phyloP scores from a whole-genome alignment of 2,113 vertebrate species.

The Echinops telfairi region DNA sequence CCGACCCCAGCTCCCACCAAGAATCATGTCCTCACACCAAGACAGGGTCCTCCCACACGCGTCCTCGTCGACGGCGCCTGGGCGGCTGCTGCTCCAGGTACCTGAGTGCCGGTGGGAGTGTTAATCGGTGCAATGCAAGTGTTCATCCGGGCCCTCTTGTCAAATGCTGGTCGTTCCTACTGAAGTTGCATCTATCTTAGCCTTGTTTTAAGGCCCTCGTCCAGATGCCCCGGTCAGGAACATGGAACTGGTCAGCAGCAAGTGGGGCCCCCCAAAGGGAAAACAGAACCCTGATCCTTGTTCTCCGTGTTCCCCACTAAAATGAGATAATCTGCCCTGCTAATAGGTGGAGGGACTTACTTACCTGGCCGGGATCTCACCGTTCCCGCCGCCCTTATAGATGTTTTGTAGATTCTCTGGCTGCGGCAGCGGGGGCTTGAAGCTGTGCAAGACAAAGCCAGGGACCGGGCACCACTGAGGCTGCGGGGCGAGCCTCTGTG shows the following conservation, averaged over 20 bases:
- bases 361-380: slow-evolving; percentile 86
- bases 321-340: rapidly evolving
- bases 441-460: slow-evolving; percentile 74
- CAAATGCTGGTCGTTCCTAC: rapidly evolving
- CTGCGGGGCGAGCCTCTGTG: rapidly evolving
- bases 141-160: rapidly evolving
- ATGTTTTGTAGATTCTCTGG: slow-evolving; percentile 86
- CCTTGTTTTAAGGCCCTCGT: not conserved
- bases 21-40: not conserved
- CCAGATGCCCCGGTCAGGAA: not conserved
- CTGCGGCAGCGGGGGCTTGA: slow-evolving; percentile 88
- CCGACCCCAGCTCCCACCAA: not conserved
- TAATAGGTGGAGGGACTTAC: not conserved
- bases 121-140: rapidly evolving
- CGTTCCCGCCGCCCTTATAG: slow-evolving; percentile 73
- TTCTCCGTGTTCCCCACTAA: not conserved
- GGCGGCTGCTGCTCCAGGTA: rapidly evolving
- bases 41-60: not conserved
- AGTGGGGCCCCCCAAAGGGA: not conserved
- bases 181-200: not conserved
- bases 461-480: rapidly evolving
- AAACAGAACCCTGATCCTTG: rapidly evolving
- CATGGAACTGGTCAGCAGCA: not conserved
- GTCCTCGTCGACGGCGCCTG: not conserved
- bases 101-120: not conserved